These are phyloP conservation scores for Sarcophaga subvicina DNA, from an alignment of 2,888 invertebrate species.

Conservation along the genomic window DNA sequence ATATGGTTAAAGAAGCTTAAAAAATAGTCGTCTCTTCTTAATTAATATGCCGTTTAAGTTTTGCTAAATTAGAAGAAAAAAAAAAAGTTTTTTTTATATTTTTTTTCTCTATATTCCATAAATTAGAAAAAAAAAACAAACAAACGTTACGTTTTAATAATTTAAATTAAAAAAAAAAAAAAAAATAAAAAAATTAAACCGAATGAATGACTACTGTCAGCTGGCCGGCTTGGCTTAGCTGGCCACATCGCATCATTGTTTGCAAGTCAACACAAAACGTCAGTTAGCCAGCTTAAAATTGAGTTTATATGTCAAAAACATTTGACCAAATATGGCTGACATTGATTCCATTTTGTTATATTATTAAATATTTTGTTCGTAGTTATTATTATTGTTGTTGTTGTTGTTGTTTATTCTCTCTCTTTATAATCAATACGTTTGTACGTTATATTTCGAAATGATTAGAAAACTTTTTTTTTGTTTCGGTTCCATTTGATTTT, in stretches of 20 bases:
- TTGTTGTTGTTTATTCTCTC: constrained; percentile 2
- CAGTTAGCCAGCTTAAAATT: constrained; percentile 49
- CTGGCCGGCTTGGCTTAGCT: background rate
- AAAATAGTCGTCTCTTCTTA: constrained; percentile 3
- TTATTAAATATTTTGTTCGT: no score
- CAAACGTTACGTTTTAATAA: background rate
- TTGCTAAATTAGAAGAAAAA: constrained; percentile 6
- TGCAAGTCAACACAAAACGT: background rate
- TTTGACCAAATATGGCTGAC: constrained; percentile 68
- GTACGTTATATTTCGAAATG: background rate
- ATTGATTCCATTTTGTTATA: constrained; percentile 52
- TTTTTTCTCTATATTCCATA: background rate
- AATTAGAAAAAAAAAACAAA: constrained; percentile 9
- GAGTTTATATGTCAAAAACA: constrained; percentile 68
- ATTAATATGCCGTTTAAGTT: constrained; percentile 60
- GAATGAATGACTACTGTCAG: background rate
- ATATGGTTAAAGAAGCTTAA: constrained; percentile 46
- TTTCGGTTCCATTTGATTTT: no score
- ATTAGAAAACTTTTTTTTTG: background rate
- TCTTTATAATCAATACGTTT: no score
- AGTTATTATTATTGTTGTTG: background rate
- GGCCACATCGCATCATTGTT: background rate
- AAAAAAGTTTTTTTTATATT: no score
- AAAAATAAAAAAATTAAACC: background rate
- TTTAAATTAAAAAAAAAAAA: background rate